These are phyloP conservation scores for Catocala fraxini DNA, from an alignment of 2,888 invertebrate species.

Conservation along the genomic window DNA sequence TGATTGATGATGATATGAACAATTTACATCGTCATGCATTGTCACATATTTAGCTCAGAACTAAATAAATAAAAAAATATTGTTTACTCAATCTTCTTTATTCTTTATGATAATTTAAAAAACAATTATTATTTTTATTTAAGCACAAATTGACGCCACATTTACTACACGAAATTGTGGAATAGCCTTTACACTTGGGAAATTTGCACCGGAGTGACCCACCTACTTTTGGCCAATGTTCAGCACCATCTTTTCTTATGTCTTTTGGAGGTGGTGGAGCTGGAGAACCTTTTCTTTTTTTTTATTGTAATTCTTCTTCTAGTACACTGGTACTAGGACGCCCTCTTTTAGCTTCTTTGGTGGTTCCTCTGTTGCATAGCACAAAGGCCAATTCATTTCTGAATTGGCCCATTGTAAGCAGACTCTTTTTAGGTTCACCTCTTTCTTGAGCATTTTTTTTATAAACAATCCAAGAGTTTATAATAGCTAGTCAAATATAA, in stretches of 20 bases:
- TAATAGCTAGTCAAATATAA: no score
- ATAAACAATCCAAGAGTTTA: no score
- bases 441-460: no score
- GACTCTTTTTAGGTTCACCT: no score
- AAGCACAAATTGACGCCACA: slow-evolving; percentile 33
- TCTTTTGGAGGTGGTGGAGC: slow-evolving; percentile 62
- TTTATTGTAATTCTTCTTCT: slow-evolving; percentile 26
- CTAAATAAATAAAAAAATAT: slow-evolving; percentile 44
- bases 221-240: slow-evolving; percentile 65
- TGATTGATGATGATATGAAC: no score
- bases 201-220: slow-evolving; percentile 62
- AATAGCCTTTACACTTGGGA: slow-evolving; percentile 63
- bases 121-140: slow-evolving; percentile 37
- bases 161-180: slow-evolving; percentile 56
- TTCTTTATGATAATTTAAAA: slow-evolving; percentile 56
- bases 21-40: slow-evolving; percentile 51
- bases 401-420: no score
- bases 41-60: slow-evolving; percentile 19
- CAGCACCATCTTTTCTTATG: slow-evolving; percentile 61
- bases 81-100: slow-evolving; percentile 39
- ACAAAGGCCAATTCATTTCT: no score
- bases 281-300: slow-evolving; percentile 60
- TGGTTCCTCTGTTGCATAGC: no score
- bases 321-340: no score
- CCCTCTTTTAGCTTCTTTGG: no score